Conservation (phyloP, 2,113 vertebrate species). For the Oceanodroma tethys region DNA sequence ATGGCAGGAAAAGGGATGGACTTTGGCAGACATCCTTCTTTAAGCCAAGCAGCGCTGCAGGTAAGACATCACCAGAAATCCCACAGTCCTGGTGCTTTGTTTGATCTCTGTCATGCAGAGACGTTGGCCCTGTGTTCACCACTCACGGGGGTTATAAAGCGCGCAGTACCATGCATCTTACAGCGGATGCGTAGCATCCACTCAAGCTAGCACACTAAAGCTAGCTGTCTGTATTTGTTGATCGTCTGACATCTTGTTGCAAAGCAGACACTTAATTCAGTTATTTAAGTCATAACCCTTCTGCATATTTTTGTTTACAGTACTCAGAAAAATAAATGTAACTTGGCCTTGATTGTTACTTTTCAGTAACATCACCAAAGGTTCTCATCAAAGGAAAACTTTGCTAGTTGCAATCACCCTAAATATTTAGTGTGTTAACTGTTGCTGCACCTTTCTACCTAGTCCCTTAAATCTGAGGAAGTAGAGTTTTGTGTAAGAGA, state of each 20-base stretch:
- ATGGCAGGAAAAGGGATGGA: not conserved
- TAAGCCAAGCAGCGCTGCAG: not conserved
- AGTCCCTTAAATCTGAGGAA: not conserved
- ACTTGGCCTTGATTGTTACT: not conserved
- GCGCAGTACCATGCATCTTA: not conserved
- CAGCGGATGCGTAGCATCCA: accelerated
- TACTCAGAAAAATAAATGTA: not conserved
- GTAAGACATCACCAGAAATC: not conserved
- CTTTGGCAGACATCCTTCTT: not conserved
- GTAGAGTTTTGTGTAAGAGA: no score
- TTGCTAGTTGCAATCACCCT: not conserved
- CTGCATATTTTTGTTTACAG: not conserved
- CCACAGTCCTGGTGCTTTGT: not conserved
- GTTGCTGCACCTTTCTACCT: not conserved
- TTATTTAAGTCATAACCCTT: not conserved
- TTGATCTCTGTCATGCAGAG: not conserved
- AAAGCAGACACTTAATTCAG: no score
- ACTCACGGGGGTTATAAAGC: not conserved
- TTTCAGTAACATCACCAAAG: not conserved
- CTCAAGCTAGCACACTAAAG: not conserved
- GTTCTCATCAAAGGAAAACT: not conserved
- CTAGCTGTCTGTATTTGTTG: not conserved
- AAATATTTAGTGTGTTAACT: not conserved
- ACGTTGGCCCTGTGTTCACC: not conserved
- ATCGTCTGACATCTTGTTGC: not conserved